Evolutionary conservation across 2,113 vertebrate genomes (phyloP), one percentile per base, ranked within the genome.

Genomic region (Paradoxurus hermaphroditus): DNA sequence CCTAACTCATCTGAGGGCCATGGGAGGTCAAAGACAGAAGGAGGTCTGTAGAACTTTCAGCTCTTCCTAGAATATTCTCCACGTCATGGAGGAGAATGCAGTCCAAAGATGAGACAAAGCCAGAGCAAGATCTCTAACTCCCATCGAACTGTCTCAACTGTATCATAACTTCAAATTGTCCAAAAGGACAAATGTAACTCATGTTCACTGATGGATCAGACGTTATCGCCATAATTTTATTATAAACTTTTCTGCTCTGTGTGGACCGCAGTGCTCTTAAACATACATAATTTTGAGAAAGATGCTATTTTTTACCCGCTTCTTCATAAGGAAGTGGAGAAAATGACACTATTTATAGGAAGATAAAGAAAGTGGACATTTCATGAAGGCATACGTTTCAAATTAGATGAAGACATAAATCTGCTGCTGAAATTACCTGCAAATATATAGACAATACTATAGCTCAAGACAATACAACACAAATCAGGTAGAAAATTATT

Each of bases 391-490:
- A 34, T 95, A 56, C 1, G 1, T 91, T 98, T 97, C 92, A 96
- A 97, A 96, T 92, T 92, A 97, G 95, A 96, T 95, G 93, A 98
- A 96, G 51, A 95, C 70, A 94, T 95, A 97, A 97, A 96, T 97
- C 84, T 91, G 44, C 79, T 36, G 49, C 84, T 94, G 92, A 96
- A 96, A 95, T 96, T 92, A 94, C 77, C 59, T 82, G 75, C 92
- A 96, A 95, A 84, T 92, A 94, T 16, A 72, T 31, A 72, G 92
- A 90, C 16, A 94, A 53, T 77, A 85, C 56, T 85, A 85, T 0
- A 97, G 84, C 70, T 94, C 90, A 53, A 95, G 94, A 94, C 68
- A 97, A 94, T 95, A 85, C 65, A 92, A 85, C 82, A 98, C 95
- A 98, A 97, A 97, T 94, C 94, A 97, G 90, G 31, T 59, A 84